Conservation (phyloP, 1,140 invertebrate species). For the Drosophila parvula region DNA sequence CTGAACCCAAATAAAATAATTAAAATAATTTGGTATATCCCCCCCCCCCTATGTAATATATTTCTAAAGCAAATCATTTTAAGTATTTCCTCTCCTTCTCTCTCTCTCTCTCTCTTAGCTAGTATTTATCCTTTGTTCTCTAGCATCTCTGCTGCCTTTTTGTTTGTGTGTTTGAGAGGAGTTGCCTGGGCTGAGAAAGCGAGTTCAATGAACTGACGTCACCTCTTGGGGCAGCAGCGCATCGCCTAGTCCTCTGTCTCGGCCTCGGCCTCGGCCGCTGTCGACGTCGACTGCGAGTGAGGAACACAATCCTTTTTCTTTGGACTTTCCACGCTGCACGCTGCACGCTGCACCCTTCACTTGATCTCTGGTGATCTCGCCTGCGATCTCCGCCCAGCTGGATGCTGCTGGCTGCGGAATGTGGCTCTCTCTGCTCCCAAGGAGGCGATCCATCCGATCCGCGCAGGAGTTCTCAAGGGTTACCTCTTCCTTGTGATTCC, state of each 20-base stretch:
- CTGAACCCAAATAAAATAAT: too few relatives aligned
- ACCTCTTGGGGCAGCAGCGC: constrained; percentile 71
- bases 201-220: constrained; percentile 78
- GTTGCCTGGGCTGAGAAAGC: constrained; percentile 22
- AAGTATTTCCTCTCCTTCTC: neutral
- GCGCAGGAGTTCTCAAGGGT: constrained; percentile 79
- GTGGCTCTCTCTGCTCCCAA: constrained; percentile 14
- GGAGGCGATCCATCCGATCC: constrained; percentile 7
- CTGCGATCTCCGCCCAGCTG: constrained; percentile 40
- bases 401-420: constrained; percentile 47
- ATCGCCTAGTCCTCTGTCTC: constrained; percentile 37
- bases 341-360: constrained; percentile 77
- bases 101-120: neutral
- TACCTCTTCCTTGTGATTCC: constrained; percentile 53
- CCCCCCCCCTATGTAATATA: neutral
- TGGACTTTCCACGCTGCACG: constrained; percentile 68
- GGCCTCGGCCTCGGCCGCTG: constrained; percentile 34
- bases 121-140: constrained; percentile 14
- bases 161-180: constrained; percentile 40
- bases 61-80: neutral
- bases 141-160: constrained; percentile 36
- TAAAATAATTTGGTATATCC: too few relatives aligned
- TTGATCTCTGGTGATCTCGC: constrained; percentile 73
- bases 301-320: constrained; percentile 71
- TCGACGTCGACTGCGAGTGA: constrained; percentile 11